A percentile compares a stretch with the other conserved stretches of the same genome.
phyloP scores from a whole-genome alignment of 2,797 vertebrate genomes.

The Taenioides sp. region DNA sequence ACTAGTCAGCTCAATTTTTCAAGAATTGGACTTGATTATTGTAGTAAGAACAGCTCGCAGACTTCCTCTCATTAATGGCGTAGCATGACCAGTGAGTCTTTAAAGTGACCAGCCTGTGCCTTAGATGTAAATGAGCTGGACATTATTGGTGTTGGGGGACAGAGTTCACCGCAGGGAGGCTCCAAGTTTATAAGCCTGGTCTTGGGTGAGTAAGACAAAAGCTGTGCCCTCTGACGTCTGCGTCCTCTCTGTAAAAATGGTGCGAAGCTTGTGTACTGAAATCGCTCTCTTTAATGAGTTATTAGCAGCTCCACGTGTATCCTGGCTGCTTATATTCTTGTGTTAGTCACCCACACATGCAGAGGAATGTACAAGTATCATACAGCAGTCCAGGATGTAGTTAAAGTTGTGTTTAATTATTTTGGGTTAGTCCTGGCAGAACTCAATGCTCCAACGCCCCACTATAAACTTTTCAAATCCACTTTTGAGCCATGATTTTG shows the following conservation, averaged over 20 bases:
- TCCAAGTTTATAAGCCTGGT: constrained; percentile 42
- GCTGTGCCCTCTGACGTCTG: constrained; percentile 39
- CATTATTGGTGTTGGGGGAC: constrained; percentile 54
- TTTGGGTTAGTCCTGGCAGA: constrained; percentile 5
- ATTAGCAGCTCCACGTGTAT: constrained; percentile 17
- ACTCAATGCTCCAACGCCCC: neutral
- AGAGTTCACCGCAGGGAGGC: constrained; percentile 32
- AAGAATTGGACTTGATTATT: no score
- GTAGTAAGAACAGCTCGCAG: no score
- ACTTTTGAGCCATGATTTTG: constrained; percentile 20
- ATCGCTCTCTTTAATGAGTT: constrained; percentile 18
- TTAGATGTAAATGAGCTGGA: constrained; percentile 40
- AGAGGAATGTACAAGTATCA: constrained; percentile 10
- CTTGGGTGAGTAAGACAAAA: constrained; percentile 51
- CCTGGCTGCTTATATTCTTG: constrained; percentile 15
- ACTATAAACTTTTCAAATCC: neutral
- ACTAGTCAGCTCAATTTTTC: no score
- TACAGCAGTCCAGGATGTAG: neutral
- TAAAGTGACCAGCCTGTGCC: neutral
- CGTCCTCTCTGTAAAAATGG: constrained; percentile 35
- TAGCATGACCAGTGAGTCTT: neutral
- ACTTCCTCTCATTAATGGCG: neutral
- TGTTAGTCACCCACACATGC: constrained; percentile 41
- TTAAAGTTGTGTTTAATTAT: neutral
- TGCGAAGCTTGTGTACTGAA: constrained; percentile 40